Evolutionary conservation across 2,797 vertebrate species (phyloP).

Genomic region (Molossus molossus): DNA sequence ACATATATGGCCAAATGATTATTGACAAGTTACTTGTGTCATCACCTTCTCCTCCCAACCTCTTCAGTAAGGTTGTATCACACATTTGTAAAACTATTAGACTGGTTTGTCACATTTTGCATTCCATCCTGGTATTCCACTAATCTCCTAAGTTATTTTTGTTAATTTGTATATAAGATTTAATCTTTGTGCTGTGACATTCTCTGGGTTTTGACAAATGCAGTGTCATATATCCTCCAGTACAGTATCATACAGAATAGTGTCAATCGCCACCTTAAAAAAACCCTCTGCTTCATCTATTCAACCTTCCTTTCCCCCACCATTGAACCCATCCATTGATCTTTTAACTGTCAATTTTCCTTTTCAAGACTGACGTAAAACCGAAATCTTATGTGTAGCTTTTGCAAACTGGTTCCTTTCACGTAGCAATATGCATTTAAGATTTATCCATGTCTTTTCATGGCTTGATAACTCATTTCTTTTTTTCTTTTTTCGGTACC

Average conservation of each 20-base stretch:
- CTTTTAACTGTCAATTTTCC: not conserved
- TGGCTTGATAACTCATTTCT: not conserved
- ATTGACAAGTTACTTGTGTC: not conserved
- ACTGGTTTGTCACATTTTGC: not conserved
- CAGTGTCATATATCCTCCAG: not conserved
- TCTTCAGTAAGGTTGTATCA: not conserved
- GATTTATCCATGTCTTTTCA: not conserved
- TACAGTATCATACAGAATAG: not conserved
- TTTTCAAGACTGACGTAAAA: not conserved
- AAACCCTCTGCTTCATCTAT: not conserved
- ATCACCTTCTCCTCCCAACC: not conserved
- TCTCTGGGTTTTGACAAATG: not conserved
- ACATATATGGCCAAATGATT: not conserved
- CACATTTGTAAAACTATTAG: not conserved
- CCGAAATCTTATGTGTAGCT: not conserved
- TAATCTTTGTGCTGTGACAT: not conserved
- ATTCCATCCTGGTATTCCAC: not conserved
- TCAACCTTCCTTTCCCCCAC: not conserved
- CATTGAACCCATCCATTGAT: not conserved
- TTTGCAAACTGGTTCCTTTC: not conserved
- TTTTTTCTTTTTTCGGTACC: not conserved
- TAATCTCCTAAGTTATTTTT: not conserved
- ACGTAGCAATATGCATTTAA: not conserved
- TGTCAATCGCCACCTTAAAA: not conserved
- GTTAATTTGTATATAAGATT: not conserved